Base-by-base conservation (phyloP, 2,888 invertebrate species). In the Creontiades dilutus region DNA sequence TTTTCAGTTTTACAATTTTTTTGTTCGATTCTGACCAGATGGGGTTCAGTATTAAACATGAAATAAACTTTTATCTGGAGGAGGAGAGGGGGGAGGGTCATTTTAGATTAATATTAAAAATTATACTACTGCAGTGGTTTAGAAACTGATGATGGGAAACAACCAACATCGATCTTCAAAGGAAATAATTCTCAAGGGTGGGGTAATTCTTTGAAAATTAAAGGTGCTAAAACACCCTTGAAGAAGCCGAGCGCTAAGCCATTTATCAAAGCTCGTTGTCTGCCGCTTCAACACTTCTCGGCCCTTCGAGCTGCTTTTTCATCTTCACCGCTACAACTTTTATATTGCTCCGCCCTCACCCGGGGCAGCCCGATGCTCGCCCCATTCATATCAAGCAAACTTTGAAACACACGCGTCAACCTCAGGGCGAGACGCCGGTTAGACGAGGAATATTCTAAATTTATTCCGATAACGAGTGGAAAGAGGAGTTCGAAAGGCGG, bases 121-220 rank as follows among this genome's bases (percentile, higher is more conserved):
- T n/a, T 37, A 37, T 37, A 37, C 7, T 37, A 37, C 37, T 37
- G 37, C 7, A 37, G 37, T 37, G 37, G 37, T 37, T 37, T 37
- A 37, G 2, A 37, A 37, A 37, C 3, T 37, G 37, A 37, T 37
- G 2, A 37, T 37, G 37, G 7, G 37, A 37, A 37, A 37, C 7
- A 37, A 4, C 37, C 37, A 68, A 68, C 68, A 68, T 68, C 23
- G 68, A 68, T 68, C 23, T 9, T 23, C 23, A 23, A 23, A 68
- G 23, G 27, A 78, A 78, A 86, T 75, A 75, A 86, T 75, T 48
- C 86, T 86, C 37, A 28, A 14, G 37, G 86, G 86, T 55, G 86
- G 11, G 46, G 86, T 86, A 75, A 86, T 86, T 86, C 75, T 86
- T 68, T 12, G 75, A 75, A 86, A 86, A 86, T 86, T 86, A 86